These are phyloP conservation scores for Vultur gryphus DNA, from an alignment of 2,797 vertebrate species.

Conservation along the genomic window DNA sequence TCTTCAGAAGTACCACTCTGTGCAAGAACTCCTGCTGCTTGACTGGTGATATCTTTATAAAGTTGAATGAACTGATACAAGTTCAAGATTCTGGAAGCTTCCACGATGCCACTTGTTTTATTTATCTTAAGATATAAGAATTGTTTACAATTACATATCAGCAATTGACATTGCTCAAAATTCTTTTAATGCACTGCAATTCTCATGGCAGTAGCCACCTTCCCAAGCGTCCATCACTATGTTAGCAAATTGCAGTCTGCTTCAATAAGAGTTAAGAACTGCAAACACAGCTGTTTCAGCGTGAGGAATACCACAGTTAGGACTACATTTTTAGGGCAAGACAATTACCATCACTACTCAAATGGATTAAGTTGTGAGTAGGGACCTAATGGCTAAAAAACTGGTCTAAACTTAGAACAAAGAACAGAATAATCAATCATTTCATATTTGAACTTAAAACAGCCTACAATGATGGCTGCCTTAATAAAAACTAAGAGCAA, in stretches of 20 bases:
- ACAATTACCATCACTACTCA: neutral
- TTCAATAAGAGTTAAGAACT: neutral
- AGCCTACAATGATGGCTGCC: neutral
- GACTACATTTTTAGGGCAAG: neutral
- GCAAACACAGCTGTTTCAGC: neutral
- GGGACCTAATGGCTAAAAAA: neutral
- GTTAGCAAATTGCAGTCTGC: neutral
- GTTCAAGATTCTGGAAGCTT: slow-evolving; percentile 96
- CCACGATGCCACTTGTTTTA: slow-evolving; percentile 88
- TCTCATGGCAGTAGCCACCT: neutral
- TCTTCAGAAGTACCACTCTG: slow-evolving; percentile 71
- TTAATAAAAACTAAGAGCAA: neutral
- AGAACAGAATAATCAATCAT: neutral
- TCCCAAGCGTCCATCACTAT: neutral
- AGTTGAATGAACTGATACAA: slow-evolving; percentile 97
- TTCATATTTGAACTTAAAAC: neutral
- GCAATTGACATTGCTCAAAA: neutral
- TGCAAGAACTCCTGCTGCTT: slow-evolving; percentile 86
- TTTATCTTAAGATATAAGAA: slow-evolving; percentile 85
- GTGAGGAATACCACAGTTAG: neutral
- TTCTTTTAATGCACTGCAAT: neutral
- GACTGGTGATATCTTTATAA: slow-evolving; percentile 92
- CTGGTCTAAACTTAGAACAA: neutral
- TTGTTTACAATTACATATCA: neutral
- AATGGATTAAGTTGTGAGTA: neutral